A percentile compares a stretch with the other conserved stretches of the same genome.
phyloP scores from a whole-genome alignment of 2,113 vertebrate genomes.

The Alethe diademata region DNA sequence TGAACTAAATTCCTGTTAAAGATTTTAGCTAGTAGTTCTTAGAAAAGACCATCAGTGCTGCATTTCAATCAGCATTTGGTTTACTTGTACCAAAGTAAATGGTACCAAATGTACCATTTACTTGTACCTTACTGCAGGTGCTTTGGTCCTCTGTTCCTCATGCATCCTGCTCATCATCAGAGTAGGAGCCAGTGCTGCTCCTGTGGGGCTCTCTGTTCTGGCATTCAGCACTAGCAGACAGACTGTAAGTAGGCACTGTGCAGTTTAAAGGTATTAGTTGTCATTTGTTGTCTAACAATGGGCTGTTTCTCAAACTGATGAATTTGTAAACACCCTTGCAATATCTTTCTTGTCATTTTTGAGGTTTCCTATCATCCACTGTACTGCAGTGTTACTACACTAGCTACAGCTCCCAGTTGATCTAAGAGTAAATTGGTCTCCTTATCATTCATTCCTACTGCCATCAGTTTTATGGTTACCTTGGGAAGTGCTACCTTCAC shows the following conservation, averaged over 20 bases:
- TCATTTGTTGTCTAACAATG: neutral
- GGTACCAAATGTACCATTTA: neutral
- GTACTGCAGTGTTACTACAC: neutral
- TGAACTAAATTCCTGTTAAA: neutral
- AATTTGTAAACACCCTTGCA: neutral
- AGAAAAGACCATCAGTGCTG: neutral
- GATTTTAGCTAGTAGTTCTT: neutral
- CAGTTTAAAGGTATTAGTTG: neutral
- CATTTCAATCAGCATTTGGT: neutral
- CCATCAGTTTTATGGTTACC: neutral
- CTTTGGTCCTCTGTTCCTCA: neutral
- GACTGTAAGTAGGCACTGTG: neutral
- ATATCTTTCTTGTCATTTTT: neutral
- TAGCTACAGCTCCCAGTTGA: neutral
- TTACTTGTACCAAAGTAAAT: neutral
- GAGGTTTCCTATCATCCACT: neutral
- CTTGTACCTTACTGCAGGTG: neutral
- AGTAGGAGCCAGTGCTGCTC: neutral
- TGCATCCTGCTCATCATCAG: neutral
- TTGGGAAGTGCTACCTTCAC: neutral
- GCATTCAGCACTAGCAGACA: neutral
- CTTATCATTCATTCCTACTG: neutral
- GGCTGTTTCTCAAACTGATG: neutral
- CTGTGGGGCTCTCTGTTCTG: neutral
- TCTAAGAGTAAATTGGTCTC: neutral